phyloP scores from a whole-genome alignment of 2,797 vertebrate species.

The Channa striata region DNA sequence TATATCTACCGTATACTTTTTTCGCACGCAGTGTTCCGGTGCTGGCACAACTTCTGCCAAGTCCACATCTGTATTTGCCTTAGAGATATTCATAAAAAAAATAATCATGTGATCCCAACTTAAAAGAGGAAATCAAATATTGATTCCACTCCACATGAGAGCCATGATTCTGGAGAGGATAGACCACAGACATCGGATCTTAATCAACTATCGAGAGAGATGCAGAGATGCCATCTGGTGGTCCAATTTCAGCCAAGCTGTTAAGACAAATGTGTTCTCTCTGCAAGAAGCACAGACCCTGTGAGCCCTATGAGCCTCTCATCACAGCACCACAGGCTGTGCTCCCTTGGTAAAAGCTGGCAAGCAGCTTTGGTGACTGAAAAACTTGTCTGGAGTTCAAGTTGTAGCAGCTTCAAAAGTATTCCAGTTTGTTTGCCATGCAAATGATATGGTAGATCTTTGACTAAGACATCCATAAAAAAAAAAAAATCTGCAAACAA shows the following conservation, averaged over 20 bases:
- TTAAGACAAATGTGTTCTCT: conserved; percentile 70
- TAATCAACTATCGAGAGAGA: conserved; percentile 76
- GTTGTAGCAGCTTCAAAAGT: conserved; percentile 53
- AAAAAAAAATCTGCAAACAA: neutral
- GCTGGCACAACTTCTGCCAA: conserved; percentile 12
- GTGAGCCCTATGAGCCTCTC: conserved; percentile 54
- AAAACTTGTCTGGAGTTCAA: conserved; percentile 57
- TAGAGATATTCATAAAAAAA: conserved; percentile 30
- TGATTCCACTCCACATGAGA: conserved; percentile 69
- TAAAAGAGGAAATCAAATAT: conserved; percentile 72
- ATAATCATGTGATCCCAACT: conserved; percentile 40
- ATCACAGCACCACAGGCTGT: conserved; percentile 51
- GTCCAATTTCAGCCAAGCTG: conserved; percentile 77
- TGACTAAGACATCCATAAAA: neutral
- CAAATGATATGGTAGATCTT: conserved; percentile 30
- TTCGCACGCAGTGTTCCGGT: neutral
- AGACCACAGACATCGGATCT: conserved; percentile 69
- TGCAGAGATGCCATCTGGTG: conserved; percentile 81
- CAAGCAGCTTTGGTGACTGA: conserved; percentile 57
- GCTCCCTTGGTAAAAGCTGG: conserved; percentile 52
- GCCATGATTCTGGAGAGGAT: conserved; percentile 61
- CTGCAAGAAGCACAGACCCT: conserved; percentile 53
- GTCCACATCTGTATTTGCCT: conserved; percentile 30
- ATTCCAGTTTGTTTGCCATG: conserved; percentile 51
- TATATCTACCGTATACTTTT: neutral